These are phyloP conservation scores for Margaritifera margaritifera DNA, from an alignment of 2,888 invertebrate genomes.

Conservation along the genomic window DNA sequence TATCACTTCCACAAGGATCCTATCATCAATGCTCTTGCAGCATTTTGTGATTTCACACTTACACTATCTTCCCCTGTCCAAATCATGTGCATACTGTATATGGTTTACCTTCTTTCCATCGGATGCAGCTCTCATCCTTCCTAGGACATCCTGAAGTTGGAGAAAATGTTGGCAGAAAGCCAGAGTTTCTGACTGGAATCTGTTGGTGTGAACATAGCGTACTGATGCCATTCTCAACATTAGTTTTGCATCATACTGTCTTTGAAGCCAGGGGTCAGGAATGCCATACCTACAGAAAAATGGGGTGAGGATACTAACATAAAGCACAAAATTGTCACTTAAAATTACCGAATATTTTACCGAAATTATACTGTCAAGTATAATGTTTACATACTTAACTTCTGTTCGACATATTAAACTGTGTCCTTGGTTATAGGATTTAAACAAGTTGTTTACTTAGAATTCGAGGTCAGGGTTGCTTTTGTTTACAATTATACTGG, in stretches of 20 bases:
- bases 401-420: no score
- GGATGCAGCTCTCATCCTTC: conserved; percentile 79
- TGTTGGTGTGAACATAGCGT: conserved; percentile 92
- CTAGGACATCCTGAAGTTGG: conserved; percentile 85
- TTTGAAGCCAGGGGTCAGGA: conserved; percentile 75
- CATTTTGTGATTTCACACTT: background rate
- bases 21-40: no score
- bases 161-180: conserved; percentile 87
- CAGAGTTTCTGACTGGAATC: conserved; percentile 91
- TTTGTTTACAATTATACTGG: no score
- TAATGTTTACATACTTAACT: no score
- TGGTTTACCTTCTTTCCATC: conserved; percentile 74
- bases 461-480: no score
- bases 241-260: conserved; percentile 81
- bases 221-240: conserved; percentile 91
- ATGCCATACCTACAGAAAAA: conserved; percentile 73
- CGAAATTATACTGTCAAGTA: no score
- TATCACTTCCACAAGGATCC: no score
- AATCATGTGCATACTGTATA: background rate
- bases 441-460: no score
- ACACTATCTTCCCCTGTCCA: background rate
- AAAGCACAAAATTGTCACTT: background rate
- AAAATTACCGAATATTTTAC: no score
- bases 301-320: background rate
- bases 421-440: no score